Conservation (phyloP, 92 coral and sea anemone species). For the Paragorgia papillata region DNA sequence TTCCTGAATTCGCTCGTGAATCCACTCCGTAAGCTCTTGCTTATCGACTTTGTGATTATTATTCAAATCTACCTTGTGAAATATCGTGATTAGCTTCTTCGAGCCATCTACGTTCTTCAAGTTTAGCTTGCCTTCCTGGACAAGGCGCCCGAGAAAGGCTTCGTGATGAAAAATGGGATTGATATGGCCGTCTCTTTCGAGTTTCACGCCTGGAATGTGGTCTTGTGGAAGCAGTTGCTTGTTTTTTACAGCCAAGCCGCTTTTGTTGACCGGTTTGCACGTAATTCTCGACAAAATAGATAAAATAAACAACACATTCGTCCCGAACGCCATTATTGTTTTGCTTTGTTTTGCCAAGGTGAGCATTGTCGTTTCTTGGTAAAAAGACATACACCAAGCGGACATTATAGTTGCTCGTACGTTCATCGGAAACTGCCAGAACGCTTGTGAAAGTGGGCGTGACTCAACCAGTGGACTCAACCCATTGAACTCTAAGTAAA, state of each 20-base stretch:
- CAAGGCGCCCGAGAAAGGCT: constrained; percentile 91
- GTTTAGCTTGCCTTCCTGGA: constrained; percentile 75
- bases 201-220: constrained; percentile 84
- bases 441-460: too few species aligned
- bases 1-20: constrained; percentile 80
- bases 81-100: constrained; percentile 82
- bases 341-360: too few species aligned
- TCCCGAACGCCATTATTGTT: constrained; percentile 1
- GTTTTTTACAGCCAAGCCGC: constrained; percentile 41
- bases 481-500: too few species aligned
- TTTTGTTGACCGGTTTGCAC: constrained; percentile 34
- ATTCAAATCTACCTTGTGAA: constrained; percentile 88
- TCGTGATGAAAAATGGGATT: constrained; percentile 94
- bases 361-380: too few species aligned
- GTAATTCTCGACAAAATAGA: neutral
- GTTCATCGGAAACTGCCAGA: too few species aligned
- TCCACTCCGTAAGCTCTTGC: constrained; percentile 85
- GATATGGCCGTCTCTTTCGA: constrained; percentile 93
- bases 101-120: constrained; percentile 86
- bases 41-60: constrained; percentile 75
- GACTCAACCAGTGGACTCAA: too few species aligned
- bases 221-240: constrained; percentile 78
- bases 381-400: too few species aligned
- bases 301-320: constrained; percentile 15
- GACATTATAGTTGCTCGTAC: too few species aligned